Percentiles rank a stretch among this genome's conserved stretches.
Evolutionary conservation across 2,888 invertebrate genomes (phyloP).

Genomic region (Trachelus troglodyta): DNA sequence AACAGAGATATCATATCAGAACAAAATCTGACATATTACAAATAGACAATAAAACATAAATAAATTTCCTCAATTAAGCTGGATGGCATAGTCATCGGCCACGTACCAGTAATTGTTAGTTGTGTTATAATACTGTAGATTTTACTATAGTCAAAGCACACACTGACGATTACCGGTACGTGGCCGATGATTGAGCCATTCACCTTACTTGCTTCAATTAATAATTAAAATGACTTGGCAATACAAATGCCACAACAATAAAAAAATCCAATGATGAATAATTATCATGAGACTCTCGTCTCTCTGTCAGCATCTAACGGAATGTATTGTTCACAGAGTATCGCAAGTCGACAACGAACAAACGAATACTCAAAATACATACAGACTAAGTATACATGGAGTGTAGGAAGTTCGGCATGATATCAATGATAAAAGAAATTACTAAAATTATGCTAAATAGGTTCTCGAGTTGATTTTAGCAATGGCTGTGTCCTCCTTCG

Average conservation of each 20-base stretch:
- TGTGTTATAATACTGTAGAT: too few relatives aligned
- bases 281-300: background rate
- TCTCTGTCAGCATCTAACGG: conserved; percentile 10
- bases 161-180: too few relatives aligned
- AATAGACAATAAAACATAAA: background rate
- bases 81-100: too few relatives aligned
- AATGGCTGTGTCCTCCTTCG: conserved; percentile 43
- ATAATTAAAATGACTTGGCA: background rate
- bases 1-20: background rate
- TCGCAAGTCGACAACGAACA: background rate
- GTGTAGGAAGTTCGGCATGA: background rate
- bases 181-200: too few relatives aligned
- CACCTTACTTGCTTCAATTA: background rate
- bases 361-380: background rate
- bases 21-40: background rate
- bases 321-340: conserved; percentile 11
- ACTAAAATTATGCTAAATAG: conserved; percentile 39
- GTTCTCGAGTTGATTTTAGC: conserved; percentile 38
- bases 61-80: background rate
- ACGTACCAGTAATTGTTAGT: too few relatives aligned
- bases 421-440: background rate
- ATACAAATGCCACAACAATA: background rate
- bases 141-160: too few relatives aligned
- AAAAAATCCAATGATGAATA: background rate
- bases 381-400: background rate